A percentile compares a stretch with the other conserved stretches of the same genome.
phyloP scores from a whole-genome alignment of 2,113 vertebrate species.

The Ammodytes marinus region DNA sequence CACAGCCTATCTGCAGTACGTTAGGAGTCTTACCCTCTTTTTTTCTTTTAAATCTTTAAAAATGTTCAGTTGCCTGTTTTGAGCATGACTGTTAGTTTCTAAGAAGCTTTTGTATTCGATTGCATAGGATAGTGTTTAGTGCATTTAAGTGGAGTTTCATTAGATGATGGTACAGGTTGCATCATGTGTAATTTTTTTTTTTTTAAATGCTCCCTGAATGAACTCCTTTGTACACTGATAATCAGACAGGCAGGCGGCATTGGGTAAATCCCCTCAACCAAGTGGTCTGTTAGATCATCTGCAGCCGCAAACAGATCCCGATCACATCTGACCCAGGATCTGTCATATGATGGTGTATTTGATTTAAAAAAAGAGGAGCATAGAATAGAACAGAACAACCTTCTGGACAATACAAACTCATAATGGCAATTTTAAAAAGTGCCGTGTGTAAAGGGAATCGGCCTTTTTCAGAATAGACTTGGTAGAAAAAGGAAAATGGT shows the following conservation, averaged over 20 bases:
- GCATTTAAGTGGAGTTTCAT: too few relatives aligned
- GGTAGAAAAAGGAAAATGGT: too few relatives aligned
- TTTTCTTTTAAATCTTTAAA: too few relatives aligned
- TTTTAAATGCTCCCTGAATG: slow-evolving; percentile 5
- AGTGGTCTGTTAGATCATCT: slow-evolving; percentile 30
- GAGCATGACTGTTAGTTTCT: background rate
- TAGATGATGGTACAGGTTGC: background rate
- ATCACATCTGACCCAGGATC: slow-evolving; percentile 37
- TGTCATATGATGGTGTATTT: slow-evolving; percentile 42
- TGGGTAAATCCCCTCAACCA: background rate
- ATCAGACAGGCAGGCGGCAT: background rate
- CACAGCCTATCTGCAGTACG: background rate
- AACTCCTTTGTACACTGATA: background rate
- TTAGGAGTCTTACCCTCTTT: background rate
- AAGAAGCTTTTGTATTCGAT: background rate
- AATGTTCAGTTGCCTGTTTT: background rate
- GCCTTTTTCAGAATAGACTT: too few relatives aligned
- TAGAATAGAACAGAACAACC: slow-evolving; percentile 43
- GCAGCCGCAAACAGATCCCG: slow-evolving; percentile 3
- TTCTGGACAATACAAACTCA: slow-evolving; percentile 29
- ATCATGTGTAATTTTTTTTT: too few relatives aligned
- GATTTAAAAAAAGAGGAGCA: background rate
- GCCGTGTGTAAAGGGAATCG: too few relatives aligned
- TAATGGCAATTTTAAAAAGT: background rate
- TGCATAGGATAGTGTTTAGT: background rate